These are phyloP conservation scores for Linnaemya vulpina DNA, from an alignment of 2,888 invertebrate genomes.

Conservation along the genomic window DNA sequence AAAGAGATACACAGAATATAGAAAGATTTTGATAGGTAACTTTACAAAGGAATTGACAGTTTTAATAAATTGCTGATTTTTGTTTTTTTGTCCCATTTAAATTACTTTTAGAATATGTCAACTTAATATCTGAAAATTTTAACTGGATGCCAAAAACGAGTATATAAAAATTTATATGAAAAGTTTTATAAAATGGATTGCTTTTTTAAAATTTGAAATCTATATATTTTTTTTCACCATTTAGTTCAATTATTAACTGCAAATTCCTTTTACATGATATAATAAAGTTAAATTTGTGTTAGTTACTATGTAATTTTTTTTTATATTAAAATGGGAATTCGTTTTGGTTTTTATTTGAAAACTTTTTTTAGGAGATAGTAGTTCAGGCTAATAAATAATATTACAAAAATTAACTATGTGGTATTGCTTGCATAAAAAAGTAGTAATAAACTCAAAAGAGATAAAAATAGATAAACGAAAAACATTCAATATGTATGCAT, in stretches of 20 bases:
- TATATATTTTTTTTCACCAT: background rate
- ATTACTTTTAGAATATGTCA: background rate
- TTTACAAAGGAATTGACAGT: conserved; percentile 31
- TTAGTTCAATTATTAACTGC: background rate
- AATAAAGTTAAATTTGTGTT: conserved; percentile 27
- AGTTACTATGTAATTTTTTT: conserved; percentile 44
- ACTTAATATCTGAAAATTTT: background rate
- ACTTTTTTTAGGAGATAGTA: background rate
- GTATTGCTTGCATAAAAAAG: conserved; percentile 41
- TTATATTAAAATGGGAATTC: conserved; percentile 42
- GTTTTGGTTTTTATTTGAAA: conserved; percentile 39
- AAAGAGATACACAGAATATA: conserved; percentile 5
- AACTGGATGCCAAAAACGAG: background rate
- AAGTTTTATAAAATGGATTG: background rate
- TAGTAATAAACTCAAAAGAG: conserved; percentile 39
- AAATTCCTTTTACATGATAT: conserved; percentile 17
- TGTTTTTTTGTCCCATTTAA: background rate
- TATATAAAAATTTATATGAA: background rate
- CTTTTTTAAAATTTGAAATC: background rate
- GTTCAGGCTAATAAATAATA: conserved; percentile 46
- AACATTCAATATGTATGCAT: conserved; percentile 71
- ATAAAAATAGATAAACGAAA: conserved; percentile 45
- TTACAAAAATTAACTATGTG: conserved; percentile 33
- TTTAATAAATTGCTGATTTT: background rate
- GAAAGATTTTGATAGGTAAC: background rate